Percentiles rank a stretch among this genome's conserved stretches.
These are phyloP conservation scores for Aleiodes testaceus DNA, from an alignment of 2,888 invertebrate genomes.

Conservation along the genomic window DNA sequence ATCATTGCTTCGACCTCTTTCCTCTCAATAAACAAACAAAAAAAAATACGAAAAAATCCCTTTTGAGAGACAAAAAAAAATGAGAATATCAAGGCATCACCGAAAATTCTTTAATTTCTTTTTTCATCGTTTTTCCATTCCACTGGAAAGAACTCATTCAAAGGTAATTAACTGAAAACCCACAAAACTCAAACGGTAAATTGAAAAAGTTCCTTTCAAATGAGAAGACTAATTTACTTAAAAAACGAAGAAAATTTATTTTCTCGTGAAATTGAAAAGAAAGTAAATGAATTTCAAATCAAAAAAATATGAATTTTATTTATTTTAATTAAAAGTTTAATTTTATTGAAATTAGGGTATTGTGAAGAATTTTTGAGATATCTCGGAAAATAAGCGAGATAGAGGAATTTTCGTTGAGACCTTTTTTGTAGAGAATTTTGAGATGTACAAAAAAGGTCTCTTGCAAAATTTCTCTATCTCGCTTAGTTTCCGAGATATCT, in stretches of 20 bases:
- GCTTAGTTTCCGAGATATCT: no score
- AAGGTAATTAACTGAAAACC: slow-evolving; percentile 28
- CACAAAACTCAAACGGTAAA: slow-evolving; percentile 18
- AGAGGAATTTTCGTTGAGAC: no score
- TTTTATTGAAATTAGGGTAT: no score
- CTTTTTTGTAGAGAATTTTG: no score
- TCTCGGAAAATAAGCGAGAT: neutral
- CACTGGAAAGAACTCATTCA: slow-evolving; percentile 5
- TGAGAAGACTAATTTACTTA: slow-evolving; percentile 8
- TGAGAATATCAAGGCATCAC: neutral
- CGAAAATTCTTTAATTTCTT: neutral
- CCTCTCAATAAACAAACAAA: neutral
- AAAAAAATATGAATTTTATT: neutral
- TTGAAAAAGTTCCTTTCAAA: slow-evolving; percentile 21
- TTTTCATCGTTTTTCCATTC: neutral
- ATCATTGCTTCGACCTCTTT: neutral
- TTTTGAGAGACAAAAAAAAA: neutral
- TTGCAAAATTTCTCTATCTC: no score
- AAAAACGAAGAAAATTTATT: neutral
- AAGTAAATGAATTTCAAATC: no score
- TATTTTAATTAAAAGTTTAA: neutral
- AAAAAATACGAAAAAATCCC: no score
- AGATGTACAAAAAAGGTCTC: no score
- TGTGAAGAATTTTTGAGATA: neutral
- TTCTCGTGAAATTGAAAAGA: neutral